Conservation (phyloP, 2,797 vertebrate genomes). For the Tokudaia muenninki region DNA sequence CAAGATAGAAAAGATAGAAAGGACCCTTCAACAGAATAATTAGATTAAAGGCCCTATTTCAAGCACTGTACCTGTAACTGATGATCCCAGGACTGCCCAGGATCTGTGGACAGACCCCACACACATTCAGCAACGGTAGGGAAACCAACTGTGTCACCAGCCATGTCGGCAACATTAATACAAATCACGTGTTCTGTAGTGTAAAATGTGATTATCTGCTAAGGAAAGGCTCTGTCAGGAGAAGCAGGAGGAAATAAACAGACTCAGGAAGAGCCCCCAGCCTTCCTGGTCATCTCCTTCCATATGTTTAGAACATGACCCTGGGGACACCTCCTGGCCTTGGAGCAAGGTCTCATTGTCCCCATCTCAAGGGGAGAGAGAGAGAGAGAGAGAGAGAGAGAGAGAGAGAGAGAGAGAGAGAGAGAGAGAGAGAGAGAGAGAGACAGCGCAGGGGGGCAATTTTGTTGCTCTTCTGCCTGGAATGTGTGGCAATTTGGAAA, state of each 20-base stretch:
- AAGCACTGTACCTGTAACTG: conserved; percentile 58
- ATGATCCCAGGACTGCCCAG: background rate
- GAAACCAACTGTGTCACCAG: background rate
- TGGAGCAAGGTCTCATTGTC: background rate
- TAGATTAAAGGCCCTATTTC: conserved; percentile 53
- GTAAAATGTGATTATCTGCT: conserved; percentile 64
- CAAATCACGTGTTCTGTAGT: conserved; percentile 22
- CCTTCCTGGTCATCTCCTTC: background rate
- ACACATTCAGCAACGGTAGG: background rate
- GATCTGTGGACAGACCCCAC: background rate
- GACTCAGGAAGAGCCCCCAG: background rate
- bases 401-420: background rate
- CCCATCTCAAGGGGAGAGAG: background rate
- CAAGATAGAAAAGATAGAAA: conserved; percentile 51
- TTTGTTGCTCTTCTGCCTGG: background rate
- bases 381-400: background rate
- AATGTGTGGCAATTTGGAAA: background rate
- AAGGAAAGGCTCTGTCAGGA: conserved; percentile 24
- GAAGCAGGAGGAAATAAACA: background rate
- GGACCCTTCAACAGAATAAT: conserved; percentile 66
- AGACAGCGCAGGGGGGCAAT: background rate
- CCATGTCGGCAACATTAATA: background rate
- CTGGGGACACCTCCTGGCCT: background rate
- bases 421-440: background rate
- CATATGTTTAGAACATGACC: background rate